Evolutionary conservation across 37 sponge, comb jelly and placozoan species (phyloP).

Genomic region (Ianthella basta): DNA sequence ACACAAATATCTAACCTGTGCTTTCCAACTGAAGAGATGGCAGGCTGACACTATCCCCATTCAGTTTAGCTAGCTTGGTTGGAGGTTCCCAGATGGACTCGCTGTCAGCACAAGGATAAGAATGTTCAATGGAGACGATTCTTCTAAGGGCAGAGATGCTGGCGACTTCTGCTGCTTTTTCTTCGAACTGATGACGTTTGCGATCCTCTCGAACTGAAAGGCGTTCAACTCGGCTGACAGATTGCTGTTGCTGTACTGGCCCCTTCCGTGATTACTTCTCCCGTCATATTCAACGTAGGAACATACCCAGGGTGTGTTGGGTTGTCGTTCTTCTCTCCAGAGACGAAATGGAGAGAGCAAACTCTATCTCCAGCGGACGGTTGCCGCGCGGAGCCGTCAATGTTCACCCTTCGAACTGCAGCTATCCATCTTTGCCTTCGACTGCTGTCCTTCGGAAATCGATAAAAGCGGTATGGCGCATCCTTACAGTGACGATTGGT

Average conservation of each 20-base stretch:
- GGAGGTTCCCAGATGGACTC: conserved; percentile 7
- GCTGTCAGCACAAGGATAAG: not conserved
- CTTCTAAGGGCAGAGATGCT: conserved; percentile 27
- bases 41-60: conserved; percentile 8
- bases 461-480: conserved; percentile 17
- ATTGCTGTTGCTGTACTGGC: not conserved
- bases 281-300: conserved; percentile 9
- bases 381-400: not conserved
- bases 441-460: conserved; percentile 2
- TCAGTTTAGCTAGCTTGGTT: conserved; percentile 12
- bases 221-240: not conserved
- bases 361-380: conserved; percentile 8
- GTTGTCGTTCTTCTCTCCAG: conserved; percentile 9
- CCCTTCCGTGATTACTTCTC: not conserved
- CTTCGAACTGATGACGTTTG: not conserved
- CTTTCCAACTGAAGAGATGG: conserved; percentile 21
- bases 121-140: conserved; percentile 16
- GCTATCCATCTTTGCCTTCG: conserved; percentile 22
- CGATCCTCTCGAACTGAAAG: not conserved
- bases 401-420: conserved; percentile 1
- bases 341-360: conserved; percentile 28
- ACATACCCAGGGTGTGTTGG: conserved; percentile 10
- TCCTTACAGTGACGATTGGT: conserved; percentile 14
- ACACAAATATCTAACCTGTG: conserved; percentile 17
- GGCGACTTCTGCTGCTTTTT: conserved; percentile 14